Percentiles rank a stretch among this genome's conserved stretches.
phyloP scores from a whole-genome alignment of 2,888 invertebrate genomes.

The Chalcis sispes region DNA sequence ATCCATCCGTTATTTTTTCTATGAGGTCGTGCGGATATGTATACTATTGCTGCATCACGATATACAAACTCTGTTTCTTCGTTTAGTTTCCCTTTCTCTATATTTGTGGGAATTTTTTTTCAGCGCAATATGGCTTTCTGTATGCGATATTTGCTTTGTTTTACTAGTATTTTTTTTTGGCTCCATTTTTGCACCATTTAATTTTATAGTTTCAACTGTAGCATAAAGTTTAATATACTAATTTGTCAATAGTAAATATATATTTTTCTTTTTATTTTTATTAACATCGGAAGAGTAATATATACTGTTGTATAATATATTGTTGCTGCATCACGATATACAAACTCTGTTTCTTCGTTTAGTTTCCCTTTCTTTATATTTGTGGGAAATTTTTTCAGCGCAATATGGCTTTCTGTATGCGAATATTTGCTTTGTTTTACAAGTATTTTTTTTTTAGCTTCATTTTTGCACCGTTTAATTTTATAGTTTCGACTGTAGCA shows the following conservation, averaged over 20 bases:
- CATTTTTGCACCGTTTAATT: too few relatives aligned
- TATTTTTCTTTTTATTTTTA: too few relatives aligned
- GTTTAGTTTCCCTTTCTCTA: neutral
- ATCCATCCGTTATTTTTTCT: slow-evolving; percentile 37
- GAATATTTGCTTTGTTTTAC: neutral
- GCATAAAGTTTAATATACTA: too few relatives aligned
- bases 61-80: neutral
- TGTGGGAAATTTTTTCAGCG: neutral
- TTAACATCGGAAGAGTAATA: too few relatives aligned
- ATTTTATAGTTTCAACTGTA: too few relatives aligned
- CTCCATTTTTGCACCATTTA: too few relatives aligned
- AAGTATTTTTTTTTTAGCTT: neutral
- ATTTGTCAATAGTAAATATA: too few relatives aligned
- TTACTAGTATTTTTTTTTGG: neutral
- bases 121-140: neutral
- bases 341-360: neutral
- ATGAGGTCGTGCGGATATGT: slow-evolving; percentile 12
- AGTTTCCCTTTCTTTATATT: neutral
- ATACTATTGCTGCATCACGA: neutral
- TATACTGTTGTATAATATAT: too few relatives aligned
- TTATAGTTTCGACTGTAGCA: too few relatives aligned
- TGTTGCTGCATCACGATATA: neutral
- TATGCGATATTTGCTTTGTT: neutral
- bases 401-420: neutral
- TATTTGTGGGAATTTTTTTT: neutral